Conservation (phyloP, 2,888 invertebrate genomes). For the Drosophila antonietae region DNA sequence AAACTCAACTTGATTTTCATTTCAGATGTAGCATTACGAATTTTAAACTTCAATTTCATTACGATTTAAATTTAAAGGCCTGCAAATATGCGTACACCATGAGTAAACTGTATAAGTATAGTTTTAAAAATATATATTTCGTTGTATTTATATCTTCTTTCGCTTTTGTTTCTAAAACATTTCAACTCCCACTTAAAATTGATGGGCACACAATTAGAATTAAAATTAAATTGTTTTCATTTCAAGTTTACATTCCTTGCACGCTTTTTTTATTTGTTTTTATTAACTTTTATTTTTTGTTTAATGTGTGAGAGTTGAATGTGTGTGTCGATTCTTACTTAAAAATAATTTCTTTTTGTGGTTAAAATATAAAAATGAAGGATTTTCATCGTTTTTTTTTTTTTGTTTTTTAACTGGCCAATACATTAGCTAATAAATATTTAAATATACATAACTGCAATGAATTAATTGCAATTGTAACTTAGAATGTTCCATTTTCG, state of each 20-base stretch:
- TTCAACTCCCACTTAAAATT: neutral
- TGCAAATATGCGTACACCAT: too few relatives aligned
- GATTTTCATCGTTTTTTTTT: conserved; percentile 16
- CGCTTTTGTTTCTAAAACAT: neutral
- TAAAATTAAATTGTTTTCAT: conserved; percentile 45
- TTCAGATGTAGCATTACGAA: neutral
- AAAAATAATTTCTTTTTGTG: conserved; percentile 18
- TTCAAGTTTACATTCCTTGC: conserved; percentile 63
- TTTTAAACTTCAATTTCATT: neutral
- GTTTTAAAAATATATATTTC: neutral
- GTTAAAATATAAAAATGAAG: conserved; percentile 25
- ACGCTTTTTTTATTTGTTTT: conserved; percentile 25
- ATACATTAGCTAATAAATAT: conserved; percentile 60
- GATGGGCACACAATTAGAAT: neutral
- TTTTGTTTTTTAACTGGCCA: conserved; percentile 26
- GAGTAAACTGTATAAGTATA: too few relatives aligned
- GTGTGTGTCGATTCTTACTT: conserved; percentile 23
- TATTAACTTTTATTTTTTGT: conserved; percentile 4
- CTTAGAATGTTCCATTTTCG: conserved; percentile 40
- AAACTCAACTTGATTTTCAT: too few relatives aligned
- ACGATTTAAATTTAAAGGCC: neutral
- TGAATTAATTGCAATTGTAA: conserved; percentile 18
- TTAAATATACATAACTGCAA: conserved; percentile 28
- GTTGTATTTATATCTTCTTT: neutral
- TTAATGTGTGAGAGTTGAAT: conserved; percentile 22